Base-by-base conservation (phyloP, 2,797 vertebrate species). In the Tiaroga cobitis region DNA sequence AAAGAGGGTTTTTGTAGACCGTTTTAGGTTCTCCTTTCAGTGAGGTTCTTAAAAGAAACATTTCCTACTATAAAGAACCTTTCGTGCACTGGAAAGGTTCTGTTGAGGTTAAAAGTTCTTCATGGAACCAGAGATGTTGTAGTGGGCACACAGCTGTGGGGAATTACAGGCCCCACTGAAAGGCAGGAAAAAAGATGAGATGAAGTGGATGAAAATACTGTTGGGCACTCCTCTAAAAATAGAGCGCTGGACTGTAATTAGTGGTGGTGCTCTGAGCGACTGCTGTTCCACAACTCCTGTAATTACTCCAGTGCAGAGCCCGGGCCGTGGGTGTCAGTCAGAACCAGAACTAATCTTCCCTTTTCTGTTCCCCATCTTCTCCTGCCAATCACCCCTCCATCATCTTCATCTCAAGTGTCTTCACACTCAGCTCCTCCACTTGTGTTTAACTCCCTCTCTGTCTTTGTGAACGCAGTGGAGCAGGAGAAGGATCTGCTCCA, bases 401-500 rank as follows among this genome's bases (percentile, higher is more conserved):
- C 49, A 8, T 43, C 49, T 51, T 54, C 46, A 29, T 49, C 73
- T 46, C 39, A 7, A 8, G 49, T 51, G 43, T 73, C 32, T 54
- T 51, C n/a, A 81, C 61, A 54, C 41, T 68, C 61, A 8, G 1
- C n/a, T 24, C 11, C 21, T 63, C 15, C 39, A 18, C 34, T 54
- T 24, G 41, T 24, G 34, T 78, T 75, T 85, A 29, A 61, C 46
- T 85, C 10, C n/a, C 34, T 15, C 15, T 68, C 21, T 76, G 10
- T 2, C 67, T 85, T 16, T 77, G 16, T 82, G 24, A n/a, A 43
- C 34, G 0, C 94, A 97, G 98, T 98, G 89, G 98, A 99, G 92
- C 96, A 96, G 76, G 97, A 98, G 93, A 93, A 92, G 3, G 95
- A 97, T 86, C 91, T 97, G 86, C 92, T 96, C 87, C 97, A 95